A percentile compares a stretch with the other conserved stretches of the same genome.
phyloP scores from a whole-genome alignment of 1,140 invertebrate species.

The Drosophila chauvacae region DNA sequence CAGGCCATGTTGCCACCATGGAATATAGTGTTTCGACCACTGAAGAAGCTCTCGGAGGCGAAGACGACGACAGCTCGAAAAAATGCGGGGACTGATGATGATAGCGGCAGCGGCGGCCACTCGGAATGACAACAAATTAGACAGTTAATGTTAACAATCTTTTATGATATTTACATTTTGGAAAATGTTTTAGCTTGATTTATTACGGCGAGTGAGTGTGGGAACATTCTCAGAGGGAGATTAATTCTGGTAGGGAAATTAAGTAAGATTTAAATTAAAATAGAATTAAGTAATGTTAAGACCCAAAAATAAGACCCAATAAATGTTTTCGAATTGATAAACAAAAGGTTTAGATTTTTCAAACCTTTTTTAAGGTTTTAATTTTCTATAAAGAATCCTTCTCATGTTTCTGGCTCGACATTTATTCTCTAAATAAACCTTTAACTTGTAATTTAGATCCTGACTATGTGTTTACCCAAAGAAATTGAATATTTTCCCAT shows the following conservation, averaged over 20 bases:
- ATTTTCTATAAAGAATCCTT: accelerated
- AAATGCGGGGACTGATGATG: constrained; percentile 43
- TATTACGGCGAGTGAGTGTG: constrained; percentile 35
- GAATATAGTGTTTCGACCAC: constrained; percentile 41
- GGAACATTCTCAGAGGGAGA: constrained; percentile 13
- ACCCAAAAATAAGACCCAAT: too few species aligned
- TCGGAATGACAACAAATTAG: constrained; percentile 80
- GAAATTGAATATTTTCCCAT: constrained; percentile 6
- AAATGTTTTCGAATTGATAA: neutral
- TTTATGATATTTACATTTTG: constrained; percentile 81
- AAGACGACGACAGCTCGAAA: constrained; percentile 43
- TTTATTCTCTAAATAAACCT: neutral
- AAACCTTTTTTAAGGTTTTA: neutral
- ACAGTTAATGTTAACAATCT: constrained; percentile 82
- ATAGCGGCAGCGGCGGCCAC: constrained; percentile 34
- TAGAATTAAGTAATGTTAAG: neutral
- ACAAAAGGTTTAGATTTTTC: accelerated
- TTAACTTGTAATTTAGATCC: neutral
- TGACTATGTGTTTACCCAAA: neutral
- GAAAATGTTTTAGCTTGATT: constrained; percentile 68
- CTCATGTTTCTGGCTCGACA: neutral
- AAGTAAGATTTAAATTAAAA: too few species aligned
- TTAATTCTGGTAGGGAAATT: constrained; percentile 10
- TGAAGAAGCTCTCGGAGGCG: constrained; percentile 67
- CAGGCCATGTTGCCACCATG: constrained; percentile 59